A percentile compares a stretch with the other conserved stretches of the same genome.
Evolutionary conservation across 2,113 vertebrate genomes (phyloP).

Genomic region (Urocolius indicus): DNA sequence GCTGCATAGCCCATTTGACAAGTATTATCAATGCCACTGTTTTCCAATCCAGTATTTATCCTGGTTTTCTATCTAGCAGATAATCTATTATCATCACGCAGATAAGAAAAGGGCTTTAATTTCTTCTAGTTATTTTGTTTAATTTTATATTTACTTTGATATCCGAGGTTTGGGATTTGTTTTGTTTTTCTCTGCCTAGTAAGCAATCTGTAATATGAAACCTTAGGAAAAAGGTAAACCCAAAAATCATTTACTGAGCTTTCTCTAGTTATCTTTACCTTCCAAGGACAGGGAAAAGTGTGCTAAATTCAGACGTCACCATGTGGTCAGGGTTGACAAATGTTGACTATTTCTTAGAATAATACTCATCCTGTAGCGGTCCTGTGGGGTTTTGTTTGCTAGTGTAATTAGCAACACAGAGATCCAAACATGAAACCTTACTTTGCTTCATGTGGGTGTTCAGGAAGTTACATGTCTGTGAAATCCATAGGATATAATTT

Average conservation of each 20-base stretch:
- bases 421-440: slow-evolving; percentile 9
- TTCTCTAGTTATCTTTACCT: background rate
- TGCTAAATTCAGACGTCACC: slow-evolving; percentile 26
- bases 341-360: slow-evolving; percentile 24
- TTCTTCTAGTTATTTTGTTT: background rate
- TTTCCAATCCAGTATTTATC: background rate
- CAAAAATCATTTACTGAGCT: background rate
- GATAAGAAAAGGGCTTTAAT: background rate
- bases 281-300: background rate
- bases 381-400: slow-evolving; percentile 28
- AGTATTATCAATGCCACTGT: background rate
- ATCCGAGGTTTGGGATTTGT: background rate
- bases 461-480: slow-evolving; percentile 27
- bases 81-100: background rate
- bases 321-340: slow-evolving; percentile 18
- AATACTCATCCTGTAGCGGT: background rate
- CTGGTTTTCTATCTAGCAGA: background rate
- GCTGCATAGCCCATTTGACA: background rate
- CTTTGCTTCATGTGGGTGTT: slow-evolving; percentile 35
- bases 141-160: background rate
- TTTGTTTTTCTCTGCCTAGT: background rate
- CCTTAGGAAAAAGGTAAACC: background rate
- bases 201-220: background rate
- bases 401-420: slow-evolving; percentile 27
- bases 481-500: slow-evolving; percentile 56